Evolutionary conservation across 2,797 vertebrate species (phyloP).

Genomic region (Amblyraja radiata): DNA sequence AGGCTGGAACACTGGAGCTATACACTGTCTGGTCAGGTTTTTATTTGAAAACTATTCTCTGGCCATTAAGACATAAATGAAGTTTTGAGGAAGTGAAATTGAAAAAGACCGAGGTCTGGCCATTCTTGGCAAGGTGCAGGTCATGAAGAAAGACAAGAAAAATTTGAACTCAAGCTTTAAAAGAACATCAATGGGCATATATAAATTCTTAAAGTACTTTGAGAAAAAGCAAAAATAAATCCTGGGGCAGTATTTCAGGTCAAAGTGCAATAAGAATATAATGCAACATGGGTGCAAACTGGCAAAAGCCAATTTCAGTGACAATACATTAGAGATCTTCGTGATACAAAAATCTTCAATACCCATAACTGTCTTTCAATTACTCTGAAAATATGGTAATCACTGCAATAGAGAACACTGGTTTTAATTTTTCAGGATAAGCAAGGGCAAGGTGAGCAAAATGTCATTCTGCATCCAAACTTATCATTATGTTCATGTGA

Average conservation of each 20-base stretch:
- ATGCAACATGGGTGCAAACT: not conserved
- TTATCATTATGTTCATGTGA: not conserved
- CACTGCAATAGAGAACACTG: not conserved
- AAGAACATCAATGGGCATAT: not conserved
- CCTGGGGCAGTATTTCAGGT: not conserved
- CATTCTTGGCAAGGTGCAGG: not conserved
- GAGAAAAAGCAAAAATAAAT: not conserved
- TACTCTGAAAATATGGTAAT: not conserved
- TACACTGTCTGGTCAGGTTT: not conserved
- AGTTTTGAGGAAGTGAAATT: not conserved
- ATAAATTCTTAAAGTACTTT: not conserved
- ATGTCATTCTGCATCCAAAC: not conserved
- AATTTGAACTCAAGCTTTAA: not conserved
- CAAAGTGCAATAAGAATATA: not conserved
- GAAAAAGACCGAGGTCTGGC: not conserved
- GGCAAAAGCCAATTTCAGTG: not conserved
- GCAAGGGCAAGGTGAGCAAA: not conserved
- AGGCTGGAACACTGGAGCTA: not conserved
- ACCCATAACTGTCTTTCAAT: not conserved
- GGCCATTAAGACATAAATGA: not conserved
- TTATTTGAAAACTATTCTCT: not conserved
- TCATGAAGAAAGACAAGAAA: not conserved
- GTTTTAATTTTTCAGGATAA: not conserved
- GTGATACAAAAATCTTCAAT: not conserved
- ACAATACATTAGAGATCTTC: not conserved